Conservation (phyloP, 2,113 vertebrate species). For the Rhinolophus sinicus region DNA sequence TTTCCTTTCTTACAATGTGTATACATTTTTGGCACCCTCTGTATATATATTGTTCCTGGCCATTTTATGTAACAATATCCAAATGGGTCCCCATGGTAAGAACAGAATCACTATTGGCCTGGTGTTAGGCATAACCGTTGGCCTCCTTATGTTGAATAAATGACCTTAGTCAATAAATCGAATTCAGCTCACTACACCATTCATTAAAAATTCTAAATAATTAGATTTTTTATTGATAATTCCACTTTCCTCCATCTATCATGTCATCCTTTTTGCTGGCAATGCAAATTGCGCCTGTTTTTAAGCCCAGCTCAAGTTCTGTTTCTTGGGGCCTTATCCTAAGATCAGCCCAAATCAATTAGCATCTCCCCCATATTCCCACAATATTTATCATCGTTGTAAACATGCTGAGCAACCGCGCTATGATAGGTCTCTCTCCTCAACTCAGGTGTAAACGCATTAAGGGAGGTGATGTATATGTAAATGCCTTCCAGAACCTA, state of each 20-base stretch:
- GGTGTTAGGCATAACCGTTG: background rate
- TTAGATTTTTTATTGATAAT: slow-evolving; percentile 63
- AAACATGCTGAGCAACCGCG: background rate
- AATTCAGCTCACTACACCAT: slow-evolving; percentile 27
- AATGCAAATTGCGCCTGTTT: slow-evolving; percentile 11
- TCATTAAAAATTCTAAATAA: slow-evolving; percentile 67
- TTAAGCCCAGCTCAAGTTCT: slow-evolving; percentile 30
- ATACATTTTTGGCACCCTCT: too few species aligned
- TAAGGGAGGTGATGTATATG: background rate
- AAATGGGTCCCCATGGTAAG: background rate
- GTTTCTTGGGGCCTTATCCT: background rate
- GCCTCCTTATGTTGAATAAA: slow-evolving; percentile 37
- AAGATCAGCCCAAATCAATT: background rate
- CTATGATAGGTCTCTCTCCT: background rate
- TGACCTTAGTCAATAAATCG: slow-evolving; percentile 41
- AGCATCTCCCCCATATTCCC: background rate
- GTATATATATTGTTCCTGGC: background rate
- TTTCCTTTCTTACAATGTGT: too few species aligned
- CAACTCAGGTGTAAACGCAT: background rate
- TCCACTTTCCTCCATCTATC: slow-evolving; percentile 38
- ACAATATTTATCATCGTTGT: background rate
- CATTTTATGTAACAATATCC: background rate
- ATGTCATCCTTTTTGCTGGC: background rate
- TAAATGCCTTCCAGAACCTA: background rate
- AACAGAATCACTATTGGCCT: background rate